Percentiles rank a stretch among this genome's conserved stretches.
Conservation (phyloP, 2,797 vertebrate species). For the Pantherophis alleghaniensis region DNA sequence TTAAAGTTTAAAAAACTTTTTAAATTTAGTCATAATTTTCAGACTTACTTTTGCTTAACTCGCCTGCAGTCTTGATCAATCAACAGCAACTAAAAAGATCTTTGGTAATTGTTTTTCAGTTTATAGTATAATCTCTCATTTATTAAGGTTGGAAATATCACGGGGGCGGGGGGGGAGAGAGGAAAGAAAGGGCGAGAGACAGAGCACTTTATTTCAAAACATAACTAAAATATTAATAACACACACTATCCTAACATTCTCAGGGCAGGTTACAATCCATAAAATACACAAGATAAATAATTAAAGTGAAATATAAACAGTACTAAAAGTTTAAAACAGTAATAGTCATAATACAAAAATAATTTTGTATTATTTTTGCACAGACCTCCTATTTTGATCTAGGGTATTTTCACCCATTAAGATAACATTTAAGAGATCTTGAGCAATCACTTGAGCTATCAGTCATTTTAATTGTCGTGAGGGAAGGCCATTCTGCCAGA, state of each 20-base stretch:
- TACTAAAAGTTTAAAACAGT: background rate
- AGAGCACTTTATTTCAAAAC: background rate
- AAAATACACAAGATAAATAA: background rate
- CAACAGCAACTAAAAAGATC: background rate
- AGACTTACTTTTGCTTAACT: background rate
- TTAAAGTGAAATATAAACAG: background rate
- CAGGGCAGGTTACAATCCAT: background rate
- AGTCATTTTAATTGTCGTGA: background rate
- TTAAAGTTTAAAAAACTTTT: background rate
- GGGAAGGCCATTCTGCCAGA: background rate
- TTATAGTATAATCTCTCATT: background rate
- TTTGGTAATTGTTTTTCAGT: background rate
- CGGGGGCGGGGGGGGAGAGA: too few relatives aligned
- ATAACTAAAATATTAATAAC: background rate
- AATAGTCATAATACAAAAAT: background rate
- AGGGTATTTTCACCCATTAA: background rate
- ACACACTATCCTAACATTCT: background rate
- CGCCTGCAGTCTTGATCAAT: background rate
- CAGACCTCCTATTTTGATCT: background rate
- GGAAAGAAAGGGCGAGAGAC: background rate
- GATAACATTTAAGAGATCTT: background rate
- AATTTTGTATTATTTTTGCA: background rate
- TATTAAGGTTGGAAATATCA: background rate
- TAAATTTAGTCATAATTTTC: background rate
- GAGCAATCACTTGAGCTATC: background rate